Percentiles rank a stretch among this genome's conserved stretches.
Evolutionary conservation across 2,888 invertebrate genomes (phyloP).

Genomic region (Drosophila rellima): DNA sequence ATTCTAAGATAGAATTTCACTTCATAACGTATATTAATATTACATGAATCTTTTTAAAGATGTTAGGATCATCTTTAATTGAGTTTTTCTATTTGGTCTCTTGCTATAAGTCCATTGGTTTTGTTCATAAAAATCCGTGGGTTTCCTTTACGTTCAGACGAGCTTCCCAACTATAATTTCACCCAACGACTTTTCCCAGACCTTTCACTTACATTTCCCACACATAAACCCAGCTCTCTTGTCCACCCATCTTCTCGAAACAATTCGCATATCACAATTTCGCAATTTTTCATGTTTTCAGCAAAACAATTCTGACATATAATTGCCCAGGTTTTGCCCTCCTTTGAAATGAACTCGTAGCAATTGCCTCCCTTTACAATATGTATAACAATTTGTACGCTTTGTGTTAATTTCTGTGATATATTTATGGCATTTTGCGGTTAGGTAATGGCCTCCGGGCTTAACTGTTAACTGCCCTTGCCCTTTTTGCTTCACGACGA

Average conservation of each 20-base stretch:
- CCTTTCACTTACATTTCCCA: neutral
- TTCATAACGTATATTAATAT: neutral
- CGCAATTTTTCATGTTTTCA: slow-evolving; percentile 52
- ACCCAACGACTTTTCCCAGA: neutral
- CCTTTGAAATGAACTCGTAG: slow-evolving; percentile 28
- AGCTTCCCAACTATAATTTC: neutral
- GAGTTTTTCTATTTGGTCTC: neutral
- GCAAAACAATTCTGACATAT: slow-evolving; percentile 48
- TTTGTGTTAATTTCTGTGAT: slow-evolving; percentile 40
- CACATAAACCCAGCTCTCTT: neutral
- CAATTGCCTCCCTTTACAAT: slow-evolving; percentile 38
- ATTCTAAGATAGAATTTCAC: neutral
- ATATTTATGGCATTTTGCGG: slow-evolving; percentile 67
- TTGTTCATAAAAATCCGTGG: too few species aligned
- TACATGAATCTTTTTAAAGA: neutral
- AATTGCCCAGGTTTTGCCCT: slow-evolving; percentile 49
- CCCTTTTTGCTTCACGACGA: slow-evolving; percentile 9
- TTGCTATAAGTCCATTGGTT: neutral
- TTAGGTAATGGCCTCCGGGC: slow-evolving; percentile 61
- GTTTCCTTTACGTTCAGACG: neutral
- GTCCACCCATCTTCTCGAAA: slow-evolving; percentile 26
- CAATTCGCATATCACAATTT: slow-evolving; percentile 6
- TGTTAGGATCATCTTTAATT: neutral
- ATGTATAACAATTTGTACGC: slow-evolving; percentile 34
- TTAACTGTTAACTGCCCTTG: slow-evolving; percentile 46